Base-by-base conservation (phyloP, 2,797 vertebrate species). In the Caiman crocodilus region DNA sequence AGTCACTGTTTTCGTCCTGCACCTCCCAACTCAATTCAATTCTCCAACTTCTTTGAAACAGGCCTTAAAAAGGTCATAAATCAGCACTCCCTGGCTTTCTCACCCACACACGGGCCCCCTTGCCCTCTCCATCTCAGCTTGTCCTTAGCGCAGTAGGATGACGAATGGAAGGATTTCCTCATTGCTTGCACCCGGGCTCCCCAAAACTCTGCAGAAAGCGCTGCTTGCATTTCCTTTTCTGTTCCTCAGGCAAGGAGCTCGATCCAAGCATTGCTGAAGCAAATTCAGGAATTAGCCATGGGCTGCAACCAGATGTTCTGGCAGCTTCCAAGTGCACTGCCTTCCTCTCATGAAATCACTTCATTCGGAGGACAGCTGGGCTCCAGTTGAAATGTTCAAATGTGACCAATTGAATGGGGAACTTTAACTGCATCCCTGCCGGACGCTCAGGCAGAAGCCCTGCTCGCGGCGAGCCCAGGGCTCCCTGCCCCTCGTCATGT, bases 241-340 rank as follows among this genome's bases (percentile, higher is more conserved):
- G 35, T 79, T 60, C 65, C 59, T 79, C 50, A 7, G 26, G 26
- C 67, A 23, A 32, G 30, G 58, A 50, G 35, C 26, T 50, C 42
- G 71, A 71, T 50, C 82, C 76, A 63, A 35, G 23, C 25, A 28
- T 77, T 81, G 63, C 67, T 80, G 79, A 65, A 56, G 69, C 76
- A 80, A 79, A 64, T 77, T 55, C 26, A 75, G 76, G 67, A 76
- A 75, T 81, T 77, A 73, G 78, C 76, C 57, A 85, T 35, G 86
- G 82, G 77, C 82, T 21, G 56, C 21, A 26, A 74, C 82, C 86
- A 92, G 90, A 92, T 88, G 90, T 85, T 77, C 59, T 85, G 86
- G 86, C 86, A 64, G 7, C n/a, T 74, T 21, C 59, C 23, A 59
- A 56, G 35, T 21, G 26, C 16, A 5, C 56, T 87, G 75, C 75